A percentile compares a stretch with the other conserved stretches of the same genome.
phyloP scores from a whole-genome alignment of 2,888 invertebrate genomes.

The Deroplatys truncata region DNA sequence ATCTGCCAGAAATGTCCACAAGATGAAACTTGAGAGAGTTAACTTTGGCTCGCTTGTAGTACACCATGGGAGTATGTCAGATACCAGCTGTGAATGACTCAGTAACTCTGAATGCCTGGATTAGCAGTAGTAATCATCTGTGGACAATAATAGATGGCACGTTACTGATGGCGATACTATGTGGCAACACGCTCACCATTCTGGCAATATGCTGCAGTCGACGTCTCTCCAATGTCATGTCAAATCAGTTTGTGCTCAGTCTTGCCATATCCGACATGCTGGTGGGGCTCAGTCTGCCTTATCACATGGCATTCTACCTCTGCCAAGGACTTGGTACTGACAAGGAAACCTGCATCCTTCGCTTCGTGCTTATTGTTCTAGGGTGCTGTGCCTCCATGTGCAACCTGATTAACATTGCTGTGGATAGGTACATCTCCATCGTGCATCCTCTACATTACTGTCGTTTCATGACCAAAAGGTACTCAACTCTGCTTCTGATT shows the following conservation, averaged over 20 bases:
- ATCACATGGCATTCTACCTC: constrained; percentile 72
- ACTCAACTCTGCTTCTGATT: not conserved
- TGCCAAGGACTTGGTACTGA: constrained; percentile 56
- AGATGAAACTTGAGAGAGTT: not conserved
- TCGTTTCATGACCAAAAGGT: constrained; percentile 62
- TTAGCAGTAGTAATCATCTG: not conserved
- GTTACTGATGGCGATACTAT: constrained; percentile 62
- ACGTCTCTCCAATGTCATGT: constrained; percentile 63
- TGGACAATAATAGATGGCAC: constrained; percentile 66
- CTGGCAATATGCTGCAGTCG: constrained; percentile 67
- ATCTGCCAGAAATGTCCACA: not conserved
- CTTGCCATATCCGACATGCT: constrained; percentile 74
- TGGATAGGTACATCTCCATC: constrained; percentile 74
- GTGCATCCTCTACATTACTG: constrained; percentile 71
- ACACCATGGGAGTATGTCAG: not conserved
- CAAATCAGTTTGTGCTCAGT: constrained; percentile 75
- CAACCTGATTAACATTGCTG: constrained; percentile 73
- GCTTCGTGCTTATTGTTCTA: constrained; percentile 69
- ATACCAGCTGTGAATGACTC: not conserved
- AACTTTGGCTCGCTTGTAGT: not conserved
- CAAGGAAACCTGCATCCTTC: constrained; percentile 61
- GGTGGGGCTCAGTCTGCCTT: constrained; percentile 72
- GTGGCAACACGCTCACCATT: constrained; percentile 72
- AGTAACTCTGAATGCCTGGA: not conserved
- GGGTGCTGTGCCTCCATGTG: constrained; percentile 75